Conservation (phyloP, 2,113 vertebrate species). For the Notarius quadriscutis region DNA sequence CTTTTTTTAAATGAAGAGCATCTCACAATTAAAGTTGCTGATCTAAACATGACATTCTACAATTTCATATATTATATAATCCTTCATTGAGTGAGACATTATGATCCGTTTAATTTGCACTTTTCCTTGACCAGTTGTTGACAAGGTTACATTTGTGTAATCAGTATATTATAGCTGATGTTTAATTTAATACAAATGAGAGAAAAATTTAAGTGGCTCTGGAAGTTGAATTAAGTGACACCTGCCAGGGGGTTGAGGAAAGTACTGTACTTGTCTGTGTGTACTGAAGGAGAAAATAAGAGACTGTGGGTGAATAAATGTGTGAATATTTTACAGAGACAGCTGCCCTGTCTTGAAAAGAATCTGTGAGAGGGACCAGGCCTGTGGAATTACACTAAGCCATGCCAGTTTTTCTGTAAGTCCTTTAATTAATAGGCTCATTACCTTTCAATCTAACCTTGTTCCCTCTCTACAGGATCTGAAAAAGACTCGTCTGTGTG, state of each 20-base stretch:
- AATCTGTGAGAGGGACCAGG: constrained; percentile 15
- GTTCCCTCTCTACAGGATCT: constrained; percentile 65
- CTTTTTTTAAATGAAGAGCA: too few species aligned
- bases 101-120: not conserved
- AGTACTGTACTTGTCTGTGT: not conserved
- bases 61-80: not conserved
- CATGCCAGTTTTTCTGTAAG: constrained; percentile 57
- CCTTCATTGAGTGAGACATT: not conserved
- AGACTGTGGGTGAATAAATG: not conserved
- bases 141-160: constrained; percentile 33
- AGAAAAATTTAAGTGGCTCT: not conserved
- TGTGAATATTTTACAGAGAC: constrained; percentile 25
- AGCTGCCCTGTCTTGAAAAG: constrained; percentile 45
- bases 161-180: constrained; percentile 55
- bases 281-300: constrained; percentile 34
- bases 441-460: constrained; percentile 76
- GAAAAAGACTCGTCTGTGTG: constrained; percentile 66
- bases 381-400: constrained; percentile 43
- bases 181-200: constrained; percentile 23
- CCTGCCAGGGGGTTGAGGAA: constrained; percentile 4
- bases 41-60: not conserved
- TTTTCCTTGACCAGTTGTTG: not conserved
- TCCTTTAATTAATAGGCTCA: constrained; percentile 80
- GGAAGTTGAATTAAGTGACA: constrained; percentile 31
- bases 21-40: too few species aligned